phyloP scores from a whole-genome alignment of 2,113 vertebrate genomes.

The Taxidea taxus region DNA sequence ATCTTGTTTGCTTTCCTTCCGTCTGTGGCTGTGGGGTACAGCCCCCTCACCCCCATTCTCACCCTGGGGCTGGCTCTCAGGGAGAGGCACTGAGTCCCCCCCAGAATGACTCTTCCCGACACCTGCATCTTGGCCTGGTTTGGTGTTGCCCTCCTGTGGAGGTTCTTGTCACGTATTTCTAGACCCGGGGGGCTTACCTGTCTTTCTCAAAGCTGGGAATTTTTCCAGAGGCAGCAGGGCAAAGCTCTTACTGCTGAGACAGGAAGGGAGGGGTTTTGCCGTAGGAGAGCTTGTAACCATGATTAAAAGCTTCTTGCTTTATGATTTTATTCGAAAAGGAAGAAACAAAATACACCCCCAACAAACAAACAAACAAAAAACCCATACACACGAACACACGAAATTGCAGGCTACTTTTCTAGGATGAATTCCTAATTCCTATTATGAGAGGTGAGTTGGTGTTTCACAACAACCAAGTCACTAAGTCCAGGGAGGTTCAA shows the following conservation, averaged over 20 bases:
- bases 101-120: not conserved
- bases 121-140: not conserved
- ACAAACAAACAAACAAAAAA: not conserved
- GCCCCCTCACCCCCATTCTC: fast-evolving
- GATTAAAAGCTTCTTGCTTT: constrained; percentile 37
- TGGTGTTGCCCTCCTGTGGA: not conserved
- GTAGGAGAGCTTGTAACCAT: not conserved
- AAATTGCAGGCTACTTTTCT: not conserved
- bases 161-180: not conserved
- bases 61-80: not conserved
- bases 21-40: not conserved
- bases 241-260: not conserved
- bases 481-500: not conserved
- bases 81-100: not conserved
- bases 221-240: not conserved
- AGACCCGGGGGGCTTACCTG: not conserved
- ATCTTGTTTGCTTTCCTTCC: not conserved
- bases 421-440: constrained; percentile 2
- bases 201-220: not conserved
- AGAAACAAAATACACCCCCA: not conserved
- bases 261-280: constrained; percentile 34
- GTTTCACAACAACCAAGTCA: constrained; percentile 20
- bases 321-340: not conserved
- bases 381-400: not conserved
- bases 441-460: not conserved